Percentiles rank a stretch among this genome's conserved stretches.
These are phyloP conservation scores for Junonia oenone DNA, from an alignment of 2,888 invertebrate species.

Conservation along the genomic window DNA sequence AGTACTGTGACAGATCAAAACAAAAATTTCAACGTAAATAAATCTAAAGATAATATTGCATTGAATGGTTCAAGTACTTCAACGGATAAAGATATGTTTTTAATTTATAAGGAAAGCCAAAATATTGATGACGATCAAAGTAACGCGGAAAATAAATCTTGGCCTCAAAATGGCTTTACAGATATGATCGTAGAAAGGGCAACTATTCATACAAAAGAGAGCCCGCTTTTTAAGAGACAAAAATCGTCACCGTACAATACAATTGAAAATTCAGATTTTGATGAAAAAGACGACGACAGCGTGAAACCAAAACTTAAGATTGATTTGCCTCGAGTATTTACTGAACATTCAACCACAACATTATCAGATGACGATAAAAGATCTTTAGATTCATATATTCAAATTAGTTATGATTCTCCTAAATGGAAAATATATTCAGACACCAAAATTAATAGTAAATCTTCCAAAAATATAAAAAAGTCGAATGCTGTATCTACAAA, in stretches of 20 bases:
- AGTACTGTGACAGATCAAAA: constrained; percentile 28
- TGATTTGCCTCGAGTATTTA: constrained; percentile 44
- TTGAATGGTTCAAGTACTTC: constrained; percentile 34
- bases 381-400: constrained; percentile 43
- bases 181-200: constrained; percentile 6
- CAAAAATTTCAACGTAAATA: constrained; percentile 6
- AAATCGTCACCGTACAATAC: constrained; percentile 6
- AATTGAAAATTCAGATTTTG: constrained; percentile 16
- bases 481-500: not conserved
- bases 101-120: constrained; percentile 55
- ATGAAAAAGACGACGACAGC: constrained; percentile 37
- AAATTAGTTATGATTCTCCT: constrained; percentile 36
- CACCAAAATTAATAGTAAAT: constrained; percentile 36
- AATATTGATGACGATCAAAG: constrained; percentile 27
- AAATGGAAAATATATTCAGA: constrained; percentile 14
- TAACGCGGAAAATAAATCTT: constrained; percentile 6
- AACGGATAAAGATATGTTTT: constrained; percentile 50
- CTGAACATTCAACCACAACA: constrained; percentile 36
- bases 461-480: constrained; percentile 22
- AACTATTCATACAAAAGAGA: constrained; percentile 6
- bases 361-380: constrained; percentile 45
- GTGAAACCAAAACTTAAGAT: constrained; percentile 47
- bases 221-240: not conserved
- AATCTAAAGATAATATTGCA: constrained; percentile 24
- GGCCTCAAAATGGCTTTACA: constrained; percentile 5